These are phyloP conservation scores for Drosophila malerkotliana DNA, from an alignment of 1,140 invertebrate species.

Conservation along the genomic window DNA sequence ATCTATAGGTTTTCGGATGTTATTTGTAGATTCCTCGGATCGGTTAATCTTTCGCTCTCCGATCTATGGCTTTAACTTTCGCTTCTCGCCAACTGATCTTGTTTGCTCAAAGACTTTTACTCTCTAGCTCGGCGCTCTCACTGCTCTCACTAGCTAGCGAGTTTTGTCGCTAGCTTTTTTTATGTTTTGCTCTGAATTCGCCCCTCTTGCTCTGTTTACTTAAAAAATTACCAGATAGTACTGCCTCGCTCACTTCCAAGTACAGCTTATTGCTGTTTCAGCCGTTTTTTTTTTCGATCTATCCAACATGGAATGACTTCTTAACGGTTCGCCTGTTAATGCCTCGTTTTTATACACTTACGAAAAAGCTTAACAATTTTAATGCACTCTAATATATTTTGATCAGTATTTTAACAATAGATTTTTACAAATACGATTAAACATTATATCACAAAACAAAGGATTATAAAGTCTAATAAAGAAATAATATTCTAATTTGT, in stretches of 20 bases:
- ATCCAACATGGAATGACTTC: constrained; percentile 65
- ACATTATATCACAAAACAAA: too few relatives aligned
- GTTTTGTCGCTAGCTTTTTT: constrained; percentile 16
- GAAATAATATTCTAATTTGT: too few relatives aligned
- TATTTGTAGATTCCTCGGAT: constrained; percentile 13
- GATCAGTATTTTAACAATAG: too few relatives aligned
- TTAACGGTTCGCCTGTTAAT: constrained; percentile 80
- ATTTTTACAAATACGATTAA: background rate
- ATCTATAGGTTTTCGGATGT: constrained; percentile 24
- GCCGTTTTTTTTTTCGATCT: constrained; percentile 25
- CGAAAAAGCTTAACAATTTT: background rate
- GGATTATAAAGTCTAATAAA: too few relatives aligned
- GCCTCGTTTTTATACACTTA: constrained; percentile 49
- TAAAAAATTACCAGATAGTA: constrained; percentile 60
- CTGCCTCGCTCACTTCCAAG: constrained; percentile 18
- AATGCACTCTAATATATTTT: too few relatives aligned
- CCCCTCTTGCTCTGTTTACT: constrained; percentile 68
- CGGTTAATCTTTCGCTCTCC: constrained; percentile 19
- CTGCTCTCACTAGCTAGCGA: constrained; percentile 19
- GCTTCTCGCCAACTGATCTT: constrained; percentile 46
- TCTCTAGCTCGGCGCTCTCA: constrained; percentile 52
- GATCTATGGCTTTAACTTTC: constrained; percentile 52
- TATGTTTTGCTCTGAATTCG: constrained; percentile 33
- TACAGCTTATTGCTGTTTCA: constrained; percentile 47
- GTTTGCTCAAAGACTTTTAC: constrained; percentile 60